phyloP scores from a whole-genome alignment of 2,113 vertebrate genomes.

The Cricetomys ansorgei region DNA sequence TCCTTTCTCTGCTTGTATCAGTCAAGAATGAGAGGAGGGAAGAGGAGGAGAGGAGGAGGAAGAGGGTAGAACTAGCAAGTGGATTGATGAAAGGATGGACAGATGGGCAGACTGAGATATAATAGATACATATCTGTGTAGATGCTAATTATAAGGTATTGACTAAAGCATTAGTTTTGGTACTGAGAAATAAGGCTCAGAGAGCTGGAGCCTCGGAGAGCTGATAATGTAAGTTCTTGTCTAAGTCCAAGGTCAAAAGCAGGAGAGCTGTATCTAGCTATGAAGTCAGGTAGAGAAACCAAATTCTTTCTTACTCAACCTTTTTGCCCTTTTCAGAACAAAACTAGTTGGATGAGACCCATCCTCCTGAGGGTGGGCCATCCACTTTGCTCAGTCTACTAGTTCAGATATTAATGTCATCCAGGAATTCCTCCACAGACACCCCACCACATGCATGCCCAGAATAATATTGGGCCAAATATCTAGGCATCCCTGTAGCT shows the following conservation, averaged over 20 bases:
- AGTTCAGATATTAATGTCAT: slow-evolving; percentile 1
- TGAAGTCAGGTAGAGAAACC: background rate
- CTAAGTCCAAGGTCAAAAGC: background rate
- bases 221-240: background rate
- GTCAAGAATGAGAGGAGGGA: background rate
- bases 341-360: background rate
- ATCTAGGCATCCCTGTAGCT: background rate
- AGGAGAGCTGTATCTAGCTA: background rate
- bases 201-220: background rate
- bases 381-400: background rate
- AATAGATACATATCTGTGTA: background rate
- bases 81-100: background rate
- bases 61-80: background rate
- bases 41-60: background rate
- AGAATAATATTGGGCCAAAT: background rate
- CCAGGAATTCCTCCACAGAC: background rate
- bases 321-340: background rate
- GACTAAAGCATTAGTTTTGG: background rate
- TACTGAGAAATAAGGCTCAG: background rate
- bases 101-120: background rate
- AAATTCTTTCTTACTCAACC: background rate
- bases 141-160: background rate
- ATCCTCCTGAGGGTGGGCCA: background rate
- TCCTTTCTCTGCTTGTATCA: background rate
- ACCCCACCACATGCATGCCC: background rate